These are phyloP conservation scores for Hippasteria phrygiana DNA, from an alignment of 53 echinoderm and acorn worm species.

Conservation along the genomic window DNA sequence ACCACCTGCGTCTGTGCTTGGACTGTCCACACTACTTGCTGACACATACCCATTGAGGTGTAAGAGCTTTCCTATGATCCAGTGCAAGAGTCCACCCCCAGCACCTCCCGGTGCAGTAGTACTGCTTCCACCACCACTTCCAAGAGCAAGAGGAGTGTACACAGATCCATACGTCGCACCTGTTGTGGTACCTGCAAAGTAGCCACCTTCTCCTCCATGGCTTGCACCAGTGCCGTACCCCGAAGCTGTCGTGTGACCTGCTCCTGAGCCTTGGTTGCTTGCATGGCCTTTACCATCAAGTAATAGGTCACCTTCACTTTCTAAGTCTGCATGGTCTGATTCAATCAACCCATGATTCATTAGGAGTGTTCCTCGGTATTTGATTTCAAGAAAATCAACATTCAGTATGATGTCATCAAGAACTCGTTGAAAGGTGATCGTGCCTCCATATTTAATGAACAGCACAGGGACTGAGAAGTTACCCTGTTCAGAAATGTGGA, in stretches of 20 bases:
- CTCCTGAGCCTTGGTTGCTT: constrained; percentile 75
- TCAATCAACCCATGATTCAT: constrained; percentile 90
- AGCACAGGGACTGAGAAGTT: constrained; percentile 86
- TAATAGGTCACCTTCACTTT: constrained; percentile 80
- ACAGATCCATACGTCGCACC: constrained; percentile 86
- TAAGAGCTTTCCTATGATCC: constrained; percentile 79
- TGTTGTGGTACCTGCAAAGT: constrained; percentile 26
- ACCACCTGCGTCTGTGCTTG: constrained; percentile 74
- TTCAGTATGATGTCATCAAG: constrained; percentile 73
- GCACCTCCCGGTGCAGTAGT: constrained; percentile 70
- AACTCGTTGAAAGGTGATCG: constrained; percentile 74
- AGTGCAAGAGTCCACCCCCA: constrained; percentile 87
- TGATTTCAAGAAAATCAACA: constrained; percentile 85
- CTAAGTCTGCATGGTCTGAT: constrained; percentile 88
- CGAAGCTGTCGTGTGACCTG: constrained; percentile 52
- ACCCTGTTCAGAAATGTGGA: constrained; percentile 82
- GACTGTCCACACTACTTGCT: constrained; percentile 61
- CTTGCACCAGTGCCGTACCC: constrained; percentile 78
- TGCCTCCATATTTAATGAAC: constrained; percentile 80
- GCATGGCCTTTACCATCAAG: constrained; percentile 82
- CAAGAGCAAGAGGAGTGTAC: constrained; percentile 74
- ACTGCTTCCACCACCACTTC: constrained; percentile 90
- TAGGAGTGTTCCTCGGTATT: constrained; percentile 75
- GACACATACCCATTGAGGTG: constrained; percentile 90
- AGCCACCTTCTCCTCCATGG: constrained; percentile 83